Evolutionary conservation across 2,888 invertebrate species (phyloP), one percentile per base, ranked within the genome.

Genomic region (Athalia cordata): DNA sequence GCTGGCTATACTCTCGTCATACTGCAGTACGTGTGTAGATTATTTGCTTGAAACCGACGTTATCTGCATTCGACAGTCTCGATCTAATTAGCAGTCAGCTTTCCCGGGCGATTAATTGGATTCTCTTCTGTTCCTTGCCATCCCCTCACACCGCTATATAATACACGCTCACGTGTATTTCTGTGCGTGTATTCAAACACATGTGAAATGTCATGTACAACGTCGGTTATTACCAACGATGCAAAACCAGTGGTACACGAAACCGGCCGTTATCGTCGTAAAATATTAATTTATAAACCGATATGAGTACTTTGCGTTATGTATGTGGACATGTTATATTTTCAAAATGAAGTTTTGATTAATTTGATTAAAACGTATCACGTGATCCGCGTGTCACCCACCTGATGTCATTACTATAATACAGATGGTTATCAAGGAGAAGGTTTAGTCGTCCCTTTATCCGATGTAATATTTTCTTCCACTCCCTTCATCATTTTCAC

Each of bases 51-150:
- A 59, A 72, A 9, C 57, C 47, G 45, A 72, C 59, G 45, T 72
- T 59, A 72, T 72, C 72, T 72, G 59, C 59, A 57, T 57, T 72
- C 72, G 7, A 72, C 72, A 72, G 72, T 57, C 72, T 72, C 72
- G 57, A 72, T 72, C 57, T 72, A 72, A 72, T 72, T 72, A 72
- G 72, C 59, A 72, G 72, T 72, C 72, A 72, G 72, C 59, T 72
- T 72, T 72, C 72, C 47, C 72, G 57, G 47, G 59, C 59, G 57
- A 72, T 72, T 72, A 72, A 72, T 72, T 72, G 72, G 72, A 72
- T 72, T 72, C 72, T 59, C 72, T 72, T 72, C 59, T n/a, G 45
- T 72, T 72, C 72, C 45, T 72, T 72, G 45, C 72, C 49, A 72
- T 47, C 59, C 72, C 72, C 3, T 47, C 8, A 8, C 7, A 49